phyloP scores from a whole-genome alignment of 1,140 invertebrate species.

The Oryctes rhinoceros region DNA sequence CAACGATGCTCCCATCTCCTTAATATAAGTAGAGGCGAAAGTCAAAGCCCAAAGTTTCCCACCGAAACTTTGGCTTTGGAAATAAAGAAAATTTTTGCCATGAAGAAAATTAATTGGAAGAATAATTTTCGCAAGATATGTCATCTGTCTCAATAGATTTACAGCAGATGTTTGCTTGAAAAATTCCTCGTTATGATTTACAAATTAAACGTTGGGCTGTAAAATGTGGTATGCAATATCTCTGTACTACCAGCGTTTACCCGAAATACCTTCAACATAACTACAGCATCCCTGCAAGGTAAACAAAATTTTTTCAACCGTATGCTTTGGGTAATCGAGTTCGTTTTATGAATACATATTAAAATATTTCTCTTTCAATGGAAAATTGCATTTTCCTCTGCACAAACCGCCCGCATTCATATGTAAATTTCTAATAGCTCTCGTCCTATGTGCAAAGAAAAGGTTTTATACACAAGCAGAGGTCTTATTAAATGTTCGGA shows the following conservation, averaged over 20 bases:
- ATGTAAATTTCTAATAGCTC: neutral
- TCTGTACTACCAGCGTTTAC: neutral
- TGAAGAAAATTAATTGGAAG: no score
- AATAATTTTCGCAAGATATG: no score
- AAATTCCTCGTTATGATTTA: no score
- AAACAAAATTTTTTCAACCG: neutral
- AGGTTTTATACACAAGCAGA: neutral
- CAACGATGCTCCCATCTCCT: no score
- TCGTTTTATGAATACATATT: constrained; percentile 1
- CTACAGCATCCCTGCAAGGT: neutral
- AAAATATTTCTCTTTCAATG: constrained; percentile 4
- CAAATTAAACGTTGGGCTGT: neutral
- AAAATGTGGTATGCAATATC: neutral
- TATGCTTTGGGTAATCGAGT: neutral
- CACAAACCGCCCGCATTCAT: neutral
- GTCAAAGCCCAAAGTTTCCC: no score
- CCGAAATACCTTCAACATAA: neutral
- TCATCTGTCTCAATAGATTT: no score
- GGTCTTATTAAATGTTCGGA: neutral
- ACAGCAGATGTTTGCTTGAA: no score
- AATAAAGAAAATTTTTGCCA: no score
- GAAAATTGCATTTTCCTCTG: constrained; percentile 10
- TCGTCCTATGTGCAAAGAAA: neutral
- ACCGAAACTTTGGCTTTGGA: no score
- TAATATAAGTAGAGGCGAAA: no score